Conservation (phyloP, 1,140 invertebrate species). For the Listronotus oregonensis region DNA sequence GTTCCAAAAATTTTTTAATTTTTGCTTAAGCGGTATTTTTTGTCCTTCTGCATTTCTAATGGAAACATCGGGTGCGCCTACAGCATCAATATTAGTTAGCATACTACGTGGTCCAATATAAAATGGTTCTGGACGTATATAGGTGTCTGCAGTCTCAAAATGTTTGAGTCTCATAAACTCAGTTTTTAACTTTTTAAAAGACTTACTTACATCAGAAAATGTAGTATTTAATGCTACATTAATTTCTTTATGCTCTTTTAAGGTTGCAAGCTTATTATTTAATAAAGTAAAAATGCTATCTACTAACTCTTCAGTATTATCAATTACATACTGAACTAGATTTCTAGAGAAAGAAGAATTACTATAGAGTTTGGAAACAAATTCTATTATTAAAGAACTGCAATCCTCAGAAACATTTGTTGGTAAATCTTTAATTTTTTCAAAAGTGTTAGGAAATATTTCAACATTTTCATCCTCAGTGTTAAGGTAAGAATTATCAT, state of each 20-base stretch:
- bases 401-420: not conserved
- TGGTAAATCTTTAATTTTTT: too few relatives aligned
- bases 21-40: not conserved
- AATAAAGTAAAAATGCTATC: not conserved
- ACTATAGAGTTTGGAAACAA: not conserved
- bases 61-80: not conserved
- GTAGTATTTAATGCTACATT: not conserved
- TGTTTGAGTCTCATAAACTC: not conserved
- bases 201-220: not conserved
- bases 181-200: conserved; percentile 8
- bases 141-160: not conserved
- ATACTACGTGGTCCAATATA: not conserved
- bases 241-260: not conserved
- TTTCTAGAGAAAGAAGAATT: conserved; percentile 1
- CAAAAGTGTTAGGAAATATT: too few relatives aligned
- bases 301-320: not conserved
- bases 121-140: not conserved
- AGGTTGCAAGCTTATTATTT: not conserved
- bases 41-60: not conserved
- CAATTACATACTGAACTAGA: not conserved
- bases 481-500: too few relatives aligned
- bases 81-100: not conserved
- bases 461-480: too few relatives aligned
- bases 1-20: conserved; percentile 7
- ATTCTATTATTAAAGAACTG: not conserved